Evolutionary conservation across 2,113 vertebrate species (phyloP).

Genomic region (Coturnix japonica): DNA sequence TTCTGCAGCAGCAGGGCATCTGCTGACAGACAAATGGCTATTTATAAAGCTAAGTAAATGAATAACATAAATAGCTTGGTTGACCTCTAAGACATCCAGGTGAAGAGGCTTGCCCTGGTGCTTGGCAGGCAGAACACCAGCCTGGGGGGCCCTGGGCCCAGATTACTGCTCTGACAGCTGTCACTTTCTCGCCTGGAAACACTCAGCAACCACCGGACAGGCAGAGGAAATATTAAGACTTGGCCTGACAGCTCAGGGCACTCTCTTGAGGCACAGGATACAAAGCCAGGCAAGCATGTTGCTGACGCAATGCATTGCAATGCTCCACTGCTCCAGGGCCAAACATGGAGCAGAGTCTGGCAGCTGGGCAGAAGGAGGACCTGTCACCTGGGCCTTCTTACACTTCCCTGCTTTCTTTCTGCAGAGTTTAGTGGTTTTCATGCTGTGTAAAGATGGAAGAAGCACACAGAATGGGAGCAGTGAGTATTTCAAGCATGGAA

Average conservation of each 20-base stretch:
- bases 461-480: not conserved
- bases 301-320: too few species aligned
- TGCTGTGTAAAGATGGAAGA: not conserved
- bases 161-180: not conserved
- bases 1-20: not conserved
- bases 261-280: accelerated
- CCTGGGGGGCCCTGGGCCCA: not conserved
- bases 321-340: accelerated
- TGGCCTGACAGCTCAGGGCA: not conserved
- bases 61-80: not conserved
- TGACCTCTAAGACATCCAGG: not conserved
- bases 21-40: not conserved
- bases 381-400: accelerated
- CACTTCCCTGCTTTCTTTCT: not conserved
- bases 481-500: not conserved
- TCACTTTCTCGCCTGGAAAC: not conserved
- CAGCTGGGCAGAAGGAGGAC: not conserved
- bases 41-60: not conserved
- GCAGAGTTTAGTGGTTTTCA: too few species aligned
- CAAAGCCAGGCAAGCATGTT: accelerated
- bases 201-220: accelerated
- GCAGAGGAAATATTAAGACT: not conserved
- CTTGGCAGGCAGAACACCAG: not conserved
- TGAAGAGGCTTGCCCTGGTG: not conserved
- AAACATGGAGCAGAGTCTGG: not conserved